Conservation (phyloP, 2,888 invertebrate species). For the Nymphalis polychloros region DNA sequence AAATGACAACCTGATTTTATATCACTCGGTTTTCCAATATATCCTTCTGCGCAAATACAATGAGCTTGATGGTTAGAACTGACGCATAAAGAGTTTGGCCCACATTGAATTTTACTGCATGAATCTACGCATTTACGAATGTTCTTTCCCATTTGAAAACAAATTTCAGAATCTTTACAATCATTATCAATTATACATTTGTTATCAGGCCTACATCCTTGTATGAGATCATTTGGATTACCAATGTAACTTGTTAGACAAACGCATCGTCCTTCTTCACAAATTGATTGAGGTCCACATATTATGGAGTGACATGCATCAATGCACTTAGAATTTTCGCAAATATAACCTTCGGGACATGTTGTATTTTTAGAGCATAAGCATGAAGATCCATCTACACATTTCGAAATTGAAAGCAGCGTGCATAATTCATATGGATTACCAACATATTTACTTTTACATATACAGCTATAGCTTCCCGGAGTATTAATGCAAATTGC, state of each 20-base stretch:
- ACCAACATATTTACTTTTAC: slow-evolving; percentile 91
- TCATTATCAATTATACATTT: slow-evolving; percentile 91
- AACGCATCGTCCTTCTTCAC: slow-evolving; percentile 89
- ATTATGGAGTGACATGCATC: slow-evolving; percentile 88
- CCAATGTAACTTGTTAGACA: slow-evolving; percentile 91
- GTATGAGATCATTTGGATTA: slow-evolving; percentile 85
- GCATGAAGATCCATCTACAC: slow-evolving; percentile 86
- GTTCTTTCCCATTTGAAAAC: slow-evolving; percentile 91
- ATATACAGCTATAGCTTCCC: slow-evolving; percentile 94
- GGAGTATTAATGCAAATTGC: slow-evolving; percentile 95
- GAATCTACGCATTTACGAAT: slow-evolving; percentile 92
- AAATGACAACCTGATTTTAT: slow-evolving; percentile 89
- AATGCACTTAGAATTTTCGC: slow-evolving; percentile 87
- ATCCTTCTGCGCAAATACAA: slow-evolving; percentile 92
- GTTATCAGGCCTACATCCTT: slow-evolving; percentile 87
- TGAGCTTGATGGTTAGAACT: slow-evolving; percentile 92
- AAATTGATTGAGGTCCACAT: slow-evolving; percentile 91
- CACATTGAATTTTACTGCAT: slow-evolving; percentile 93
- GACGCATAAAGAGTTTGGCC: slow-evolving; percentile 93
- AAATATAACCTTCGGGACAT: slow-evolving; percentile 89
- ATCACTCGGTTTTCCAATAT: slow-evolving; percentile 91
- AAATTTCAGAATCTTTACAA: slow-evolving; percentile 92
- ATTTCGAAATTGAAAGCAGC: slow-evolving; percentile 85
- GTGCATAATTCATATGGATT: slow-evolving; percentile 94
- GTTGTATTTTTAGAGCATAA: slow-evolving; percentile 86